Conservation (phyloP, 1,140 invertebrate species). For the Elysia chlorotica region DNA sequence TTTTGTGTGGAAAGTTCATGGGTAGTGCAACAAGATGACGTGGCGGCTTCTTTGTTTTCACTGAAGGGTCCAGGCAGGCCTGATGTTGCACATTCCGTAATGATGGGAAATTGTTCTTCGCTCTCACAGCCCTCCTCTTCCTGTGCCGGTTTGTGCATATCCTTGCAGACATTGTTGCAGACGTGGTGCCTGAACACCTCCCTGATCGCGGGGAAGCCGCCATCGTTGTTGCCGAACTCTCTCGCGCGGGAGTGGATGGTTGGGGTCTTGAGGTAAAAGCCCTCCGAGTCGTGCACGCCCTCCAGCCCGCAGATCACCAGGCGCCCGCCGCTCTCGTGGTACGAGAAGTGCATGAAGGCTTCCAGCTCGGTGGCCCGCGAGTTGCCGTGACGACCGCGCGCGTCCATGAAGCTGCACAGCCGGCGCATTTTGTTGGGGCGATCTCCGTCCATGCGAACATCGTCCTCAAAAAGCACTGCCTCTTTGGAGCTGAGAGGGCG, state of each 20-base stretch:
- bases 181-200: conserved; percentile 23
- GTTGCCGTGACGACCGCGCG: neutral
- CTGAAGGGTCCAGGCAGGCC: too few relatives aligned
- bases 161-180: conserved; percentile 21
- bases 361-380: conserved; percentile 13
- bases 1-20: neutral
- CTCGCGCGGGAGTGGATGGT: conserved; percentile 23
- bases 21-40: neutral
- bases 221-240: conserved; percentile 24
- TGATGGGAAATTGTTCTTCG: too few relatives aligned
- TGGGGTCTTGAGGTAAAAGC: conserved; percentile 22
- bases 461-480: conserved; percentile 27
- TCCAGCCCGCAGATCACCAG: conserved; percentile 29
- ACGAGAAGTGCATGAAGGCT: conserved; percentile 28
- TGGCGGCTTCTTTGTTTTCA: neutral
- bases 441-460: conserved; percentile 11
- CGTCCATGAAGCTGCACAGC: neutral
- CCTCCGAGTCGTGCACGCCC: conserved; percentile 17
- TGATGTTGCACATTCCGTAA: too few relatives aligned
- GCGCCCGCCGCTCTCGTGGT: conserved; percentile 21
- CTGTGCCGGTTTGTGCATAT: neutral
- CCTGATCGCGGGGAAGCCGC: conserved; percentile 12
- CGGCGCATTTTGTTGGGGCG: neutral
- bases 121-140: neutral
- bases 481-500: conserved; percentile 15